Evolutionary conservation across 2,888 invertebrate genomes (phyloP), one percentile per base, ranked within the genome.

Genomic region (Dendrolimus pini): DNA sequence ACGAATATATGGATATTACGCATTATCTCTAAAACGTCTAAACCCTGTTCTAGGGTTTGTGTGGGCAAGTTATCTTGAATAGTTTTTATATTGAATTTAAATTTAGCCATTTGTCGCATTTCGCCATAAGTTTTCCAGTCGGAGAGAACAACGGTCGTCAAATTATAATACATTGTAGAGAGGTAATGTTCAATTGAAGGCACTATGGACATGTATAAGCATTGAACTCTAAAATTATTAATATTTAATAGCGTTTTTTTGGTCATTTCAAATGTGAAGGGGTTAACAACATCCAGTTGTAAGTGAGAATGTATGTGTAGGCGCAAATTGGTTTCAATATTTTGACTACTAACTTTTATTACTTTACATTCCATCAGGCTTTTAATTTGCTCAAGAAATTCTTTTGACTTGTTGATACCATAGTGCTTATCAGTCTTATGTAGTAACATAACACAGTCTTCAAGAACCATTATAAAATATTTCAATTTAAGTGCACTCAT

Each of bases 51-150:
- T 59, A 99, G 90, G 0, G 98, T 98, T 82, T 99, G 98, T 69
- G 97, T 97, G 0, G 99, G 99, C 56, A 99, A 91, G 82, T 97
- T 95, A 76, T 98, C 97, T 75, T 98, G 96, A n/a, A 97, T 94
- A 0, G 97, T 95, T 14, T 93, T 91, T 47, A 99, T 85, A 61
- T 94, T 93, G 70, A 97, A 95, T 78, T 98, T 97, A 68, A 96
- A 94, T 72, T 92, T 92, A 0, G 98, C 99, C 81, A 99, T 92
- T 77, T 96, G 95, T 61, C 98, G 93, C 99, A 99, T 99, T 86
- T 98, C 97, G 14, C 97, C 96, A 78, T 99, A 99, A 0, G 98
- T 98, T 82, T 96, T 96, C 98, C 99, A 99, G 83, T 99, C 98
- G 68, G 99, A 98, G 55, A 99, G 89, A 8, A 99, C 98, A 42